A percentile compares a stretch with the other conserved stretches of the same genome.
Evolutionary conservation across 2,888 invertebrate genomes (phyloP).

Genomic region (Polydrusus pterygomalis): DNA sequence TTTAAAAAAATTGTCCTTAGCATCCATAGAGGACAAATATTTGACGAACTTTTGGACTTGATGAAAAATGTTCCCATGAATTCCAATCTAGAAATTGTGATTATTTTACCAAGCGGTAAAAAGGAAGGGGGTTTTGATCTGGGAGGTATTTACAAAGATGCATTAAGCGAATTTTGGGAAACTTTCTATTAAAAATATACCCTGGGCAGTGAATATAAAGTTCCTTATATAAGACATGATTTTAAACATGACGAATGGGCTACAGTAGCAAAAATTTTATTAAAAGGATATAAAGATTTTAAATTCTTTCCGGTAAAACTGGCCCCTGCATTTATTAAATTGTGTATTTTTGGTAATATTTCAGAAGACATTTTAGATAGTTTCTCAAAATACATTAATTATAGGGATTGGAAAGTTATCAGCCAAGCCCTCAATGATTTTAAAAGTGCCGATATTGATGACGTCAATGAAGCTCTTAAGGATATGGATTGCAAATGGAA

Average conservation of each 20-base stretch:
- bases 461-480: slow-evolving; percentile 3
- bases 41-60: slow-evolving; percentile 3
- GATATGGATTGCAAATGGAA: slow-evolving; percentile 5
- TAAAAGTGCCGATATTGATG: slow-evolving; percentile 3
- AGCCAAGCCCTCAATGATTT: slow-evolving; percentile 3
- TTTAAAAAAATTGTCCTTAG: background rate
- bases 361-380: slow-evolving; percentile 1
- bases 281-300: background rate
- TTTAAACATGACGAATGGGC: slow-evolving; percentile 40
- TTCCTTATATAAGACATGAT: slow-evolving; percentile 47
- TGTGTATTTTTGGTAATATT: background rate
- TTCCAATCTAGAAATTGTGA: background rate
- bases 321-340: background rate
- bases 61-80: background rate
- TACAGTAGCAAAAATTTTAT: slow-evolving; percentile 28
- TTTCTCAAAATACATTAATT: background rate
- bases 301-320: slow-evolving; percentile 1
- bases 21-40: slow-evolving; percentile 1
- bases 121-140: slow-evolving; percentile 38
- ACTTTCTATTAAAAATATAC: slow-evolving; percentile 38
- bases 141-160: slow-evolving; percentile 45
- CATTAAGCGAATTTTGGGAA: slow-evolving; percentile 46
- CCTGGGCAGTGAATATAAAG: slow-evolving; percentile 44
- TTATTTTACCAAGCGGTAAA: slow-evolving; percentile 43
- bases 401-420: slow-evolving; percentile 1